Conservation (phyloP, 2,888 invertebrate species). For the Thymelicus lineola region DNA sequence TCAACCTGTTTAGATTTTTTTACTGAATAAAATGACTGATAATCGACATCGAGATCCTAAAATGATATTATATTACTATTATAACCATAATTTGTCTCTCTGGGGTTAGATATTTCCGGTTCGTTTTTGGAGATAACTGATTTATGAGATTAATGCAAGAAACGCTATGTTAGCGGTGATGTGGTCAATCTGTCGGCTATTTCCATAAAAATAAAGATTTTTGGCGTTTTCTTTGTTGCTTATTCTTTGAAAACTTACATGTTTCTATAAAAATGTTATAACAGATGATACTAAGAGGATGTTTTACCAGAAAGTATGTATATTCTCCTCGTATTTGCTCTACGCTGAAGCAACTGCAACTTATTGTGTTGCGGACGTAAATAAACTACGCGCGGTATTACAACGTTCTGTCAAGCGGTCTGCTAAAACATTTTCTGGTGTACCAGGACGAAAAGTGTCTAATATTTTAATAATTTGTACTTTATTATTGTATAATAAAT, state of each 20-base stretch:
- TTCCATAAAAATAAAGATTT: no score
- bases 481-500: no score
- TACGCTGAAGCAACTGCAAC: conserved; percentile 1
- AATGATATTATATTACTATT: no score
- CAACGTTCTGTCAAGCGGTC: neutral
- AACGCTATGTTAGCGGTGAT: no score
- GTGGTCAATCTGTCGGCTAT: no score
- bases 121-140: no score
- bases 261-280: neutral
- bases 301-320: neutral
- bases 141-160: no score
- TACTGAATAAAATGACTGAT: no score
- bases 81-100: no score
- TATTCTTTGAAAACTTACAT: neutral
- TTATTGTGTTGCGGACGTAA: conserved; percentile 8
- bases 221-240: neutral
- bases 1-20: no score
- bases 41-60: no score
- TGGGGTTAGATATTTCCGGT: no score
- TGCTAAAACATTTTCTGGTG: conserved; percentile 1
- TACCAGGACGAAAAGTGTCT: neutral
- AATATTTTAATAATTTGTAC: neutral
- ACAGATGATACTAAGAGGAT: neutral
- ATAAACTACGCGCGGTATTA: conserved; percentile 3
- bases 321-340: neutral